Conservation (phyloP, 1,140 invertebrate genomes). For the Riptortus pedestris region DNA sequence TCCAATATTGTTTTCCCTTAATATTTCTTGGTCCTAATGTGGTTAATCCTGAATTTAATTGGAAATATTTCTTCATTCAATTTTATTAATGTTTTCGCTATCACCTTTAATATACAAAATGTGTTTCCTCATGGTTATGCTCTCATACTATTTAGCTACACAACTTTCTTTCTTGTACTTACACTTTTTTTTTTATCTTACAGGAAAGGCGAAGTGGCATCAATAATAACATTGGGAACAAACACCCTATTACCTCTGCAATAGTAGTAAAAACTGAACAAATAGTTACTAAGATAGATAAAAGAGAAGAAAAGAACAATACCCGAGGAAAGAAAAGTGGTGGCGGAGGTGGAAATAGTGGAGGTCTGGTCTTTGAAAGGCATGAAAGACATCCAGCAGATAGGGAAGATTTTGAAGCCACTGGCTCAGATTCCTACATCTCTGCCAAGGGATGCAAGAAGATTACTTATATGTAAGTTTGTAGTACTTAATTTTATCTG, state of each 20-base stretch:
- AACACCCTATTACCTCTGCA: background rate
- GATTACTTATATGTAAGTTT: constrained; percentile 34
- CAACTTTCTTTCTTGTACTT: too few species aligned
- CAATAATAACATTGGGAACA: background rate
- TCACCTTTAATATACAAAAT: too few species aligned
- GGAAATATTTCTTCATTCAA: too few species aligned
- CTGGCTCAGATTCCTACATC: constrained; percentile 49
- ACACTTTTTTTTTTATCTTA: background rate
- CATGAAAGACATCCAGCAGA: constrained; percentile 53
- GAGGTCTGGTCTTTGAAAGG: constrained; percentile 45
- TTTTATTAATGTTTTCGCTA: too few species aligned
- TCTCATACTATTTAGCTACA: too few species aligned
- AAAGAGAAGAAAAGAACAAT: constrained; percentile 32
- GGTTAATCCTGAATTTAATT: too few species aligned
- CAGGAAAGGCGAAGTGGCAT: constrained; percentile 6
- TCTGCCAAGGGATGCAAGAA: constrained; percentile 41
- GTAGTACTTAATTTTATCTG: too few species aligned
- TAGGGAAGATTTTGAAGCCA: constrained; percentile 56
- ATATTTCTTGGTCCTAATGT: too few species aligned
- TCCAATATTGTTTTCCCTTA: too few species aligned
- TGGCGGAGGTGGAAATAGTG: background rate
- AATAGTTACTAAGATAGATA: background rate
- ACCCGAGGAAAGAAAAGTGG: background rate
- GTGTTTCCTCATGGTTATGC: too few species aligned
- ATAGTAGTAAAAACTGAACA: background rate